A percentile compares a stretch with the other conserved stretches of the same genome.
Conservation (phyloP, 2,797 vertebrate genomes). For the Valencia hispanica region DNA sequence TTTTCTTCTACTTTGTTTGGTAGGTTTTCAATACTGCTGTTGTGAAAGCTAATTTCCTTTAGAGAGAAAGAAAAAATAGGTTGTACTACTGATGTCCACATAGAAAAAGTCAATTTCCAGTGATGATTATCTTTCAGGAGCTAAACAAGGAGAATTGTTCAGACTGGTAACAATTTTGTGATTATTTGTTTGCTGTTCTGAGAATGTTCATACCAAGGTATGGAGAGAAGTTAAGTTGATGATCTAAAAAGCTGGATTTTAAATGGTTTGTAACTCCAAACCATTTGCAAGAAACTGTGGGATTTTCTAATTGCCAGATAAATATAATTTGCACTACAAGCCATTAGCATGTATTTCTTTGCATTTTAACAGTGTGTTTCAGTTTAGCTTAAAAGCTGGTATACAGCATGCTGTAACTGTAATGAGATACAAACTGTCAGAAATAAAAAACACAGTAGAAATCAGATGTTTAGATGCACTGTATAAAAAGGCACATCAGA, state of each 20-base stretch:
- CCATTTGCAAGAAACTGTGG: too few species aligned
- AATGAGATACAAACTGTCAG: too few species aligned
- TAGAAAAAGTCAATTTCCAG: constrained; percentile 20
- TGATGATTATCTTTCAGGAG: constrained; percentile 9
- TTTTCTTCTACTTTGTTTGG: constrained; percentile 6
- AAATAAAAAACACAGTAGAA: too few species aligned
- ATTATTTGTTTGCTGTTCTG: constrained; percentile 17
- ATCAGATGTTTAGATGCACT: too few species aligned
- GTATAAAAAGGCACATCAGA: too few species aligned
- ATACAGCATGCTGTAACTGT: too few species aligned
- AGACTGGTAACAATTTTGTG: neutral
- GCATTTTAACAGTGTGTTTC: too few species aligned
- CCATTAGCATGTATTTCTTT: too few species aligned
- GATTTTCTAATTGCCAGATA: too few species aligned
- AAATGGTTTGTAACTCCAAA: too few species aligned
- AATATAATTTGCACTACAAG: too few species aligned
- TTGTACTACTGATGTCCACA: neutral
- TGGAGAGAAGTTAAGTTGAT: neutral
- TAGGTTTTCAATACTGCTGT: constrained; percentile 23
- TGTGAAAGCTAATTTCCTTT: constrained; percentile 36
- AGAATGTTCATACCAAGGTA: neutral
- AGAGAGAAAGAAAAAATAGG: constrained; percentile 22
- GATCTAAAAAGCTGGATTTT: neutral
- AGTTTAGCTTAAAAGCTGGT: too few species aligned
- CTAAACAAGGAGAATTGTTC: neutral